Evolutionary conservation across 1,140 invertebrate species (phyloP), one percentile per base, ranked within the genome.

Genomic region (Drosophila pachea): DNA sequence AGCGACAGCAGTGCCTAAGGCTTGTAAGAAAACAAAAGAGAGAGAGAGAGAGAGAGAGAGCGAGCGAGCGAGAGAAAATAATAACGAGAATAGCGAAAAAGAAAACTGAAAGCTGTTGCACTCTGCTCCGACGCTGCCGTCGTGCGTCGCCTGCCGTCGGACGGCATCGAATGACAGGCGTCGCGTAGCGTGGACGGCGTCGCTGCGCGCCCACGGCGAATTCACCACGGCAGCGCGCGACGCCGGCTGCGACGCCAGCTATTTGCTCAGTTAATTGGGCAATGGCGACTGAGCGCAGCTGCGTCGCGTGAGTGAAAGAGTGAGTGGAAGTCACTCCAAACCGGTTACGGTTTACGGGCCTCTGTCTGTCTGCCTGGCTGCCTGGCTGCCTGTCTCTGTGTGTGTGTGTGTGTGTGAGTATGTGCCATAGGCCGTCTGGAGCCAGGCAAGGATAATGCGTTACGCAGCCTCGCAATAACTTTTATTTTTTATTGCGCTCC

Each of bases 141-240:
- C 66, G 61, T 56, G 45, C 68, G 68, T 59, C 63, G 68, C 38
- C 48, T 47, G 62, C 63, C 62, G 68, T 66, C 64, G 63, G 14
- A 64, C 32, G 43, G 64, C 68, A 67, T 67, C 63, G 59, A 70
- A 60, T 70, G 63, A 70, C 56, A 49, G 43, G 16, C 36, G 45
- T 8, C n/a, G 43, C 22, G 36, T 32, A 7, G 22, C 35, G 22
- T 9, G 55, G 58, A 38, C 43, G 38, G 36, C 36, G 43, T 22
- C 42, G 63, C 60, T 59, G 62, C 40, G 38, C 53, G 12, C 53
- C 52, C n/a, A 38, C 61, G 5, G 8, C 54, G 22, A 84, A 79
- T 60, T 64, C 79, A 84, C 79, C 79, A 84, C 69, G 45, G 73
- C 79, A 79, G 75, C 79, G 55, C 5, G 35, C 60, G 62, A 54